Percentiles rank a stretch among this genome's conserved stretches.
These are phyloP conservation scores for Netelia virgata DNA, from an alignment of 2,888 invertebrate genomes.

Conservation along the genomic window DNA sequence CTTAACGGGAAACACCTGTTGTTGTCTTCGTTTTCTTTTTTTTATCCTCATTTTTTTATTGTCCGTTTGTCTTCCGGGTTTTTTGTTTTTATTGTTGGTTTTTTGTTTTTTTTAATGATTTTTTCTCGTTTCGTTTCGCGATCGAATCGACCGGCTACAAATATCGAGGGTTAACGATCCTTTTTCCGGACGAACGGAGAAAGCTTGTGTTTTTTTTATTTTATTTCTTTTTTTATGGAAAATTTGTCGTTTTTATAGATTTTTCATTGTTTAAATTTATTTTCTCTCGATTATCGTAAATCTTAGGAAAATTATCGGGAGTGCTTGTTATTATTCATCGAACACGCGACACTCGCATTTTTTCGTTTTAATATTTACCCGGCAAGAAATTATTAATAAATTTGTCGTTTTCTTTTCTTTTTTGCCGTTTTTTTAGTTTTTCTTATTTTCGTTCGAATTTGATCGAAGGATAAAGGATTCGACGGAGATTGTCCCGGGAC, in stretches of 20 bases:
- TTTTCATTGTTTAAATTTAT: no score
- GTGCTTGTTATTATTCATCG: no score
- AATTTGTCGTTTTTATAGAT: no score
- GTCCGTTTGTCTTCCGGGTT: no score
- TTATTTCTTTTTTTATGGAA: not conserved
- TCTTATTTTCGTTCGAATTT: not conserved
- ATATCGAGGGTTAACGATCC: no score
- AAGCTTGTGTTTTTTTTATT: not conserved
- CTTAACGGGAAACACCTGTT: conserved; percentile 60
- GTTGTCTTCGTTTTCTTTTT: conserved; percentile 55
- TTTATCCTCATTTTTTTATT: not conserved
- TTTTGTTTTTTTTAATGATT: no score
- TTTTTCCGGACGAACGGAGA: no score
- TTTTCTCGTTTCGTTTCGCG: no score
- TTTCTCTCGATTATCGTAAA: no score
- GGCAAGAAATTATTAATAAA: not conserved
- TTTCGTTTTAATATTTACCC: conserved; percentile 15
- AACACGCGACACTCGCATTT: not conserved
- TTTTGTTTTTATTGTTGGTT: no score
- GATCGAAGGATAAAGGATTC: not conserved
- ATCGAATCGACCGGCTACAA: no score
- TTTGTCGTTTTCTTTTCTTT: not conserved
- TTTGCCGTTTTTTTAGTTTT: not conserved
- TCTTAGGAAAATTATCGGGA: no score
- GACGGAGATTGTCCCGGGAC: not conserved